phyloP scores from a whole-genome alignment of 2,797 vertebrate genomes.

The Molossus alvarezi region DNA sequence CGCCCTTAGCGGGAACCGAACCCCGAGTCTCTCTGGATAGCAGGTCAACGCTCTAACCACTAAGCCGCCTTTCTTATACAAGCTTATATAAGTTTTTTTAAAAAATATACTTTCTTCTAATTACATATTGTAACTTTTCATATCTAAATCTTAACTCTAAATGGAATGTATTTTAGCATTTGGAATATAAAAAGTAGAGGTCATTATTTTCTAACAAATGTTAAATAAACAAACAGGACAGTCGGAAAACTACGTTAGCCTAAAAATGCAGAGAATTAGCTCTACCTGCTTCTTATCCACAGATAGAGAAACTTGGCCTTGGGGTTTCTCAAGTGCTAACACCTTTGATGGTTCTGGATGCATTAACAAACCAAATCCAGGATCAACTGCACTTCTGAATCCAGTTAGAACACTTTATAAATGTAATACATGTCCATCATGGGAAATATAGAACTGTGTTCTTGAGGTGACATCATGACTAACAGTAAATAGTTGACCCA shows the following conservation, averaged over 20 bases:
- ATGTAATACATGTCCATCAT: background rate
- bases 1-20: no score
- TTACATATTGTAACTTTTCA: background rate
- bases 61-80: background rate
- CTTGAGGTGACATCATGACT: slow-evolving; percentile 8
- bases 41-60: no score
- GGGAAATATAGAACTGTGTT: background rate
- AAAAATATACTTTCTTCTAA: slow-evolving; percentile 3
- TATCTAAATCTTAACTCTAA: background rate
- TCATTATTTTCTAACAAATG: slow-evolving; percentile 31
- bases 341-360: background rate
- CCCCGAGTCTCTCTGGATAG: no score
- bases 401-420: background rate
- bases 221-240: slow-evolving; percentile 33
- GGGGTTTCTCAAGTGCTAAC: background rate
- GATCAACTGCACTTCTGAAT: slow-evolving; percentile 39
- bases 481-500: background rate
- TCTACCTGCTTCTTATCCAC: background rate
- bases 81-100: background rate
- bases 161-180: background rate
- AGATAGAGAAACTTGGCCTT: background rate
- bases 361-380: background rate
- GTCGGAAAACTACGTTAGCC: background rate
- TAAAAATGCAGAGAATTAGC: background rate
- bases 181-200: background rate